Percentiles rank a stretch among this genome's conserved stretches.
These are phyloP conservation scores for Thelaira solivaga DNA, from an alignment of 2,888 invertebrate genomes.

Conservation along the genomic window DNA sequence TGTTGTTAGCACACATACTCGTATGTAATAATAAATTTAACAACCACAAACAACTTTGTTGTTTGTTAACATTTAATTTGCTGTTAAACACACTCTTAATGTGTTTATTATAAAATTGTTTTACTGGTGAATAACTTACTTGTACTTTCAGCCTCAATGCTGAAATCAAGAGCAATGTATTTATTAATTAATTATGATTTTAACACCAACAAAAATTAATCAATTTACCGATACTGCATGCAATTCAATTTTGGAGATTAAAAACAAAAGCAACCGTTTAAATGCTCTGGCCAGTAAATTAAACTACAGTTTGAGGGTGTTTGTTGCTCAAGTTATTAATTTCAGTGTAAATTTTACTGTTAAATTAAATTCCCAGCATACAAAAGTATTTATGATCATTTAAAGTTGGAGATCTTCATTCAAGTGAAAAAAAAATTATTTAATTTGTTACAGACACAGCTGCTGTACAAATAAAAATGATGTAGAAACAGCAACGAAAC, in stretches of 20 bases:
- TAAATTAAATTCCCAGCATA: too few species aligned
- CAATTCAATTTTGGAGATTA: background rate
- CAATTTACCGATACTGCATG: background rate
- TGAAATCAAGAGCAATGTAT: constrained; percentile 38
- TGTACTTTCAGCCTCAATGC: background rate
- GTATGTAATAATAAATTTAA: too few species aligned
- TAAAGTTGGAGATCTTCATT: too few species aligned
- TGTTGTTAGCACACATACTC: constrained; percentile 8
- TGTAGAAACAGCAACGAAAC: too few species aligned
- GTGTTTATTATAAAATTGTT: background rate
- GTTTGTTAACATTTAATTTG: background rate
- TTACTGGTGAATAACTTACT: background rate
- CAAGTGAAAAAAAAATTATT: too few species aligned
- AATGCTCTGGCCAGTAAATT: background rate
- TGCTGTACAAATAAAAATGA: too few species aligned
- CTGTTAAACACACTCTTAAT: background rate
- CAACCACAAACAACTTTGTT: constrained; percentile 7
- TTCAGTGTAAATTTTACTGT: too few species aligned
- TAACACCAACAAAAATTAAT: background rate
- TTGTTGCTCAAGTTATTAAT: too few species aligned
- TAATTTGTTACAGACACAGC: too few species aligned
- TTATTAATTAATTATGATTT: constrained; percentile 49
- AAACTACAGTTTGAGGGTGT: background rate
- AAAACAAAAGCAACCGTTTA: background rate
- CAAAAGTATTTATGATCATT: too few species aligned